Evolutionary conservation across 2,113 vertebrate genomes (phyloP).

Genomic region (Sinocyclocheilus rhinocerous): DNA sequence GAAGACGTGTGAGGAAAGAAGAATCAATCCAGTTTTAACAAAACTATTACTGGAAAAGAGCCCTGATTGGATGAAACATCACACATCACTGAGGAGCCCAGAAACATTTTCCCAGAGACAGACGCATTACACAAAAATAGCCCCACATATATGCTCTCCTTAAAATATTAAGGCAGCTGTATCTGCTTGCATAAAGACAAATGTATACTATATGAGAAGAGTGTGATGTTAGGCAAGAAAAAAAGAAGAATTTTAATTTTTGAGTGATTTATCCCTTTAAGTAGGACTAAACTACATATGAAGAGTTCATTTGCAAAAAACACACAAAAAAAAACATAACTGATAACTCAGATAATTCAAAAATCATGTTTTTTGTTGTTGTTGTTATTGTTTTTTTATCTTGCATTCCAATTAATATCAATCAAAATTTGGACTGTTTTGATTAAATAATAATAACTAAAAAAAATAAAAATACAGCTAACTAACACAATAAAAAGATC

Average conservation of each 20-base stretch:
- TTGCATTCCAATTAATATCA: no score
- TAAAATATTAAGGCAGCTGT: not conserved
- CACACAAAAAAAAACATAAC: no score
- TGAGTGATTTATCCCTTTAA: not conserved
- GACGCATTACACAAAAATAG: not conserved
- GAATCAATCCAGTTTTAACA: slow-evolving; percentile 42
- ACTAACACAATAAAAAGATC: no score
- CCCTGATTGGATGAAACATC: slow-evolving; percentile 6
- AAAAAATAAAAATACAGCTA: no score
- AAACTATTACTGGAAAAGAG: slow-evolving; percentile 31
- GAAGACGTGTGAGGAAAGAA: slow-evolving; percentile 51
- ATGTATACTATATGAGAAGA: not conserved
- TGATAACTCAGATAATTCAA: no score
- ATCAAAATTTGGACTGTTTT: no score
- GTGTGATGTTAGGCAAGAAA: not conserved
- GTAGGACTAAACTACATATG: no score
- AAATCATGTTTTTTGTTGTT: no score
- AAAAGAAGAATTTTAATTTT: not conserved
- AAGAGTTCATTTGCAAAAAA: no score
- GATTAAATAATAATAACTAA: no score
- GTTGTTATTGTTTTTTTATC: no score
- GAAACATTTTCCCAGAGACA: not conserved
- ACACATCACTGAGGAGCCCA: not conserved
- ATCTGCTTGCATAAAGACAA: not conserved
- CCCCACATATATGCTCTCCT: not conserved